Conservation (phyloP, 2,888 invertebrate genomes). For the Hydroisotoma schaefferi region DNA sequence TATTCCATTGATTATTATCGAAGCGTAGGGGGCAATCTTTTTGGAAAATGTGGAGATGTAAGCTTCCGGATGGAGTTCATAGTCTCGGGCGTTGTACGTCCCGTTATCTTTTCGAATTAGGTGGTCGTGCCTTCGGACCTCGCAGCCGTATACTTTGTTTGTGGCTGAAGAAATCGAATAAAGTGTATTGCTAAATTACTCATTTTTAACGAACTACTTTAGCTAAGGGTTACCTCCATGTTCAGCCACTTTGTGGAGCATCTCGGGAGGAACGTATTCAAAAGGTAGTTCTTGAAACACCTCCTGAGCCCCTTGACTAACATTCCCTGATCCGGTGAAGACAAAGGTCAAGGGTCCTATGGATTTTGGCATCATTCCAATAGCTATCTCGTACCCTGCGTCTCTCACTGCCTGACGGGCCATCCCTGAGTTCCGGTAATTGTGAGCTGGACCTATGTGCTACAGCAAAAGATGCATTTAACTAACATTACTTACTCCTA, state of each 20-base stretch:
- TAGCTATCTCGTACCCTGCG: conserved; percentile 96
- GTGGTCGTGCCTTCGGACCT: conserved; percentile 90
- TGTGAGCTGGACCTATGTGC: conserved; percentile 73
- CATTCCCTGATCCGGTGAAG: conserved; percentile 97
- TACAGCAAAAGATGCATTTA: conserved; percentile 6
- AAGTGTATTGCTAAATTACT: not conserved
- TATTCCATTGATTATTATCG: conserved; percentile 95
- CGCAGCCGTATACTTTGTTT: conserved; percentile 94
- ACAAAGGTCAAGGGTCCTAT: conserved; percentile 83
- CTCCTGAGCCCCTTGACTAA: conserved; percentile 68
- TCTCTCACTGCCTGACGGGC: conserved; percentile 95
- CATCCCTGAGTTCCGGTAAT: conserved; percentile 96
- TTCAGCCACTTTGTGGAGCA: conserved; percentile 90
- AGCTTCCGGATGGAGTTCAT: conserved; percentile 85
- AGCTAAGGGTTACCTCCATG: conserved; percentile 89
- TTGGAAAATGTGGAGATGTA: conserved; percentile 95
- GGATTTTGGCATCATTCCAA: conserved; percentile 94
- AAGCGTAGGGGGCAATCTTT: conserved; percentile 96
- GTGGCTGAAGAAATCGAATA: conserved; percentile 63
- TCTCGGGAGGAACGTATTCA: conserved; percentile 94
- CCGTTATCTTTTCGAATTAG: conserved; percentile 88
- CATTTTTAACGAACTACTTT: not conserved
- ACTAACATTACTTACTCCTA: no score
- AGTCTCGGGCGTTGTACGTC: conserved; percentile 84
- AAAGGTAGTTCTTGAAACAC: conserved; percentile 94